Evolutionary conservation across 2,888 invertebrate genomes (phyloP).

Genomic region (Lissonota sp.): DNA sequence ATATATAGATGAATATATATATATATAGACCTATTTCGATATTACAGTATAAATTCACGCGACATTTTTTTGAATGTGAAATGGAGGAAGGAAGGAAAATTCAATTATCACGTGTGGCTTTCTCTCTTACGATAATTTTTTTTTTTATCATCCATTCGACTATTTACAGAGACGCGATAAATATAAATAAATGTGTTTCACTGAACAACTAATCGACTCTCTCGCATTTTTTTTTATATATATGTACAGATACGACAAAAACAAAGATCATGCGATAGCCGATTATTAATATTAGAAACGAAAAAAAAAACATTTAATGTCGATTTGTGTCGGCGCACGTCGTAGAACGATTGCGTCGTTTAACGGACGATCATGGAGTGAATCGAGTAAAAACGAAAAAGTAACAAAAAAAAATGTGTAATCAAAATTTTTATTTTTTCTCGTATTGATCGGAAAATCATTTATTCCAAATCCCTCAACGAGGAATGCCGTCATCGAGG

Average conservation of each 20-base stretch:
- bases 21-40: constrained; percentile 28
- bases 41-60: constrained; percentile 45
- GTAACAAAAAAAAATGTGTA: constrained; percentile 5
- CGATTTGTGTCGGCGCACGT: not conserved
- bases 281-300: constrained; percentile 18
- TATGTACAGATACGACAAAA: constrained; percentile 55
- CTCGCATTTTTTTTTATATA: constrained; percentile 19
- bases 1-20: constrained; percentile 30
- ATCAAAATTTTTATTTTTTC: not conserved
- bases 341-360: not conserved
- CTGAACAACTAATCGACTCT: constrained; percentile 31
- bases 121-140: constrained; percentile 5
- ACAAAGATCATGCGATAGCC: constrained; percentile 29
- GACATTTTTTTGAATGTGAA: constrained; percentile 27
- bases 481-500: too few species aligned
- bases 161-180: constrained; percentile 60
- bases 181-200: constrained; percentile 38
- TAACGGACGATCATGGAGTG: too few species aligned
- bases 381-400: too few species aligned
- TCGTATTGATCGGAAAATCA: not conserved
- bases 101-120: constrained; percentile 49
- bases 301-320: constrained; percentile 1
- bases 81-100: constrained; percentile 38
- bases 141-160: constrained; percentile 42
- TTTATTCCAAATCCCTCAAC: too few species aligned